Evolutionary conservation across 1,140 invertebrate species (phyloP).

Genomic region (Aphelinus certus): DNA sequence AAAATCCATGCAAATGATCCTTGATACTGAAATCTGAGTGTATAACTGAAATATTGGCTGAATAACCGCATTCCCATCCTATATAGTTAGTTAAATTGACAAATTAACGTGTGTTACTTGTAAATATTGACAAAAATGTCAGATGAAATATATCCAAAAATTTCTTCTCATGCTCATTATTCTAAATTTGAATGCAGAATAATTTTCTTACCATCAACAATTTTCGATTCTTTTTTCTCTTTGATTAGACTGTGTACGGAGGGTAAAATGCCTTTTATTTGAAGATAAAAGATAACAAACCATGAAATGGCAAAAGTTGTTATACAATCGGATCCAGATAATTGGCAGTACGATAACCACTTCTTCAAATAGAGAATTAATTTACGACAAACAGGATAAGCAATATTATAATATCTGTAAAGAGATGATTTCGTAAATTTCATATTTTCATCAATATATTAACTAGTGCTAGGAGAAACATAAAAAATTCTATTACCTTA

Average conservation of each 20-base stretch:
- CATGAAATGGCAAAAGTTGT: slow-evolving; percentile 42
- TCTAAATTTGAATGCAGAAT: neutral
- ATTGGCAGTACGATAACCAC: slow-evolving; percentile 53
- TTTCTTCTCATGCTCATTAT: neutral
- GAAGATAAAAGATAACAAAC: slow-evolving; percentile 49
- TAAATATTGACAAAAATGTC: neutral
- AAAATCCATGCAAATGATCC: slow-evolving; percentile 60
- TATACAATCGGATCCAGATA: slow-evolving; percentile 30
- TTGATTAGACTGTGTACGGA: slow-evolving; percentile 17
- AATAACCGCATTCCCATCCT: slow-evolving; percentile 39
- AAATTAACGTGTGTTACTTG: neutral
- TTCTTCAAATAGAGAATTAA: slow-evolving; percentile 60
- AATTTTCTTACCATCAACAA: slow-evolving; percentile 29
- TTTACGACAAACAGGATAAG: slow-evolving; percentile 46
- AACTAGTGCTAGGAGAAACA: neutral
- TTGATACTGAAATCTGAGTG: slow-evolving; percentile 12
- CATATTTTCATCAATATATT: neutral
- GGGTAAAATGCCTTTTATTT: slow-evolving; percentile 37
- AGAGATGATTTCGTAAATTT: slow-evolving; percentile 8
- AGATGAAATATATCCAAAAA: neutral
- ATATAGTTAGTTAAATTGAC: neutral
- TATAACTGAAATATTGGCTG: slow-evolving; percentile 30
- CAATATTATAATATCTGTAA: slow-evolving; percentile 32
- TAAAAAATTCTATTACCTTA: slow-evolving; percentile 52
- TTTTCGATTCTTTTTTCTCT: slow-evolving; percentile 17